Evolutionary conservation across 2,113 vertebrate genomes (phyloP).

Genomic region (Motacilla tschutschensis): DNA sequence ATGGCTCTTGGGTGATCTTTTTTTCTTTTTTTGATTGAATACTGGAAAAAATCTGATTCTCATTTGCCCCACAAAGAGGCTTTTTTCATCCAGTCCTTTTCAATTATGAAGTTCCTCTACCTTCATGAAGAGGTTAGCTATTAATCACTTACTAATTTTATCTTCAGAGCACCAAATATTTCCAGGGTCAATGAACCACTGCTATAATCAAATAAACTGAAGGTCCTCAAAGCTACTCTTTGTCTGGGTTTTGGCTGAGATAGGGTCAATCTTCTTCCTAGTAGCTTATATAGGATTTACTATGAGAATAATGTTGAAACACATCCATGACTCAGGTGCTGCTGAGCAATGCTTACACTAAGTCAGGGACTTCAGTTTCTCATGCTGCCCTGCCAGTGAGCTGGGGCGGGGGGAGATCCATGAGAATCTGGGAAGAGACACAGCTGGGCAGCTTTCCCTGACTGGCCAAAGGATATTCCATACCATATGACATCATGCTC

Average conservation of each 20-base stretch:
- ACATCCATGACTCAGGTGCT: neutral
- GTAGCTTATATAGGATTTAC: neutral
- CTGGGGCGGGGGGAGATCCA: neutral
- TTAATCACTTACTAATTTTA: neutral
- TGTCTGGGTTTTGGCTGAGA: neutral
- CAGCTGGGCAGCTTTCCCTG: neutral
- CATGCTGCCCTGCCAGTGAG: neutral
- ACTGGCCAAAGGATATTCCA: neutral
- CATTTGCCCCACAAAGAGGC: neutral
- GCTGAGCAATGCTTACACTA: neutral
- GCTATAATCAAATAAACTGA: neutral
- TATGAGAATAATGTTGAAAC: neutral
- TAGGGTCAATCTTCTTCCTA: neutral
- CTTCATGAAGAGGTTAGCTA: neutral
- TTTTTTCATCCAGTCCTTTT: neutral
- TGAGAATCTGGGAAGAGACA: neutral
- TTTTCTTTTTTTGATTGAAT: neutral
- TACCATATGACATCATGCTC: neutral
- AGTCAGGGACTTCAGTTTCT: neutral
- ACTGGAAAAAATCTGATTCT: neutral
- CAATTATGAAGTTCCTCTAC: neutral
- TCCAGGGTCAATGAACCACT: neutral
- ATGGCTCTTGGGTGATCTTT: neutral
- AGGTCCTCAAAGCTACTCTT: neutral
- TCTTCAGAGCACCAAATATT: neutral